Conservation (phyloP, 2,888 invertebrate species). For the Hyppa rectilinea region DNA sequence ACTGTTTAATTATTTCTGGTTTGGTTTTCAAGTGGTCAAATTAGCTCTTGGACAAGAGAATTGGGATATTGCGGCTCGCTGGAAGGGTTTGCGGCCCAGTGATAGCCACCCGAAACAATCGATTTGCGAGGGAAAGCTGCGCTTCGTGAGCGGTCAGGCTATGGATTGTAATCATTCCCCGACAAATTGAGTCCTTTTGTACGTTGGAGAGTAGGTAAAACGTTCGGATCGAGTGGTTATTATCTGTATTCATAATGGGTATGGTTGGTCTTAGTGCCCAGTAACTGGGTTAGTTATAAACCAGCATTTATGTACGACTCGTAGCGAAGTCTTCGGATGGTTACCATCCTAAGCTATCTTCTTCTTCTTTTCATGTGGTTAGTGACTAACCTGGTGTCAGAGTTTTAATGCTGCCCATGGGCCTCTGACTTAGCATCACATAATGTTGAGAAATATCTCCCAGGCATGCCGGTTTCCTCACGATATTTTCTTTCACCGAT, state of each 20-base stretch:
- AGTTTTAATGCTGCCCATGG: too few species aligned
- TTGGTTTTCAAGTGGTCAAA: neutral
- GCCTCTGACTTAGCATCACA: too few species aligned
- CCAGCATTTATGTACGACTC: neutral
- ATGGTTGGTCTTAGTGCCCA: neutral
- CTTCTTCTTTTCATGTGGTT: too few species aligned
- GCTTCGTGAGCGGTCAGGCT: neutral
- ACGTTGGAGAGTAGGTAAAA: neutral
- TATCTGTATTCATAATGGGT: neutral
- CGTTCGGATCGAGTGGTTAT: neutral
- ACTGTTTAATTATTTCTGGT: slow-evolving; percentile 3
- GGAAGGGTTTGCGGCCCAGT: slow-evolving; percentile 10
- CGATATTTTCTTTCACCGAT: too few species aligned
- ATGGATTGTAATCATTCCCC: neutral
- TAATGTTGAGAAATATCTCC: too few species aligned
- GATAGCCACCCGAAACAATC: slow-evolving; percentile 18
- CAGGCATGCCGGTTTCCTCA: too few species aligned
- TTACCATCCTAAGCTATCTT: too few species aligned
- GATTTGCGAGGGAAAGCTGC: slow-evolving; percentile 11
- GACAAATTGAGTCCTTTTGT: slow-evolving; percentile 11
- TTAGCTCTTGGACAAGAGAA: neutral
- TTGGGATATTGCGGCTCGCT: slow-evolving; percentile 1
- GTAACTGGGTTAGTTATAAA: neutral
- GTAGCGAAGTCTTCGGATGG: neutral
- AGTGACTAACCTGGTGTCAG: too few species aligned